phyloP scores from a whole-genome alignment of 2,888 invertebrate species.

The Heliconius sara region DNA sequence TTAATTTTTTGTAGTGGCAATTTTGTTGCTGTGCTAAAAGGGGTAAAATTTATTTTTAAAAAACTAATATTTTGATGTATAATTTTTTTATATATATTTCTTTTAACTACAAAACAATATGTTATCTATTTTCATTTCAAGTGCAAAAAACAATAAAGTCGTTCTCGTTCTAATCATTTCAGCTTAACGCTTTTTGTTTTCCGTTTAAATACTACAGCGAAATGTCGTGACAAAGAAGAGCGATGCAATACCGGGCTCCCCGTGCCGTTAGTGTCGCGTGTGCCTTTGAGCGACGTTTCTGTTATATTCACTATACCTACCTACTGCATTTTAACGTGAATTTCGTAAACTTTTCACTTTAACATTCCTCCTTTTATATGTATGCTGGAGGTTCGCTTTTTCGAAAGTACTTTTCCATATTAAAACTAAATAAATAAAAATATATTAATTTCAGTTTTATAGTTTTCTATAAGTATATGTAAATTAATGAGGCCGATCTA shows the following conservation, averaged over 20 bases:
- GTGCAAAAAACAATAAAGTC: neutral
- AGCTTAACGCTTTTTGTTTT: constrained; percentile 14
- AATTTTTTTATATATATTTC: neutral
- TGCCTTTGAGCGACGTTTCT: constrained; percentile 26
- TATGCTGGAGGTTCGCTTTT: neutral
- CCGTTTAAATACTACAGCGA: constrained; percentile 8
- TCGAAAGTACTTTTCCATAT: neutral
- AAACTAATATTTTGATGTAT: neutral
- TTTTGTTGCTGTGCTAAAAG: too few species aligned
- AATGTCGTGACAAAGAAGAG: constrained; percentile 21
- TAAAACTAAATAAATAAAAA: too few species aligned
- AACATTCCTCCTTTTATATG: constrained; percentile 4
- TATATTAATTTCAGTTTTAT: too few species aligned
- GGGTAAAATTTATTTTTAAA: neutral
- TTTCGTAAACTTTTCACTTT: constrained; percentile 11
- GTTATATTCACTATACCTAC: constrained; percentile 9
- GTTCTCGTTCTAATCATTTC: constrained; percentile 4
- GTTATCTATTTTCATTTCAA: neutral
- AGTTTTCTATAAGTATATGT: too few species aligned
- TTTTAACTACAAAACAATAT: neutral
- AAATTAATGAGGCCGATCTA: too few species aligned
- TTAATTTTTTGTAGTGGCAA: too few species aligned
- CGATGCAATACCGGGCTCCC: constrained; percentile 12
- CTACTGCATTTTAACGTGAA: constrained; percentile 17
- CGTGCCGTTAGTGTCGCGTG: constrained; percentile 15